phyloP scores from a whole-genome alignment of 2,888 invertebrate species.

The Acronicta alni region DNA sequence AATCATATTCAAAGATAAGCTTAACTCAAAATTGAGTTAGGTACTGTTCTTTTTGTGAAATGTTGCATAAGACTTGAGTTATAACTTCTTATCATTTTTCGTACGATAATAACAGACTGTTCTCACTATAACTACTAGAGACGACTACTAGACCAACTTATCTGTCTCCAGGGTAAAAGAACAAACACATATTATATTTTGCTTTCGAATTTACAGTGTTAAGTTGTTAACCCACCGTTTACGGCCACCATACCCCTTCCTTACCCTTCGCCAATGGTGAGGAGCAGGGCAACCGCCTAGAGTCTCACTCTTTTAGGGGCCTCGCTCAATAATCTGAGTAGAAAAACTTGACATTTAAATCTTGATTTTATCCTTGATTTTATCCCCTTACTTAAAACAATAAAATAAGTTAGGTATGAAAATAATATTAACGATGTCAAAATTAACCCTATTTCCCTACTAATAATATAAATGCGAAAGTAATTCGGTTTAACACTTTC shows the following conservation, averaged over 20 bases:
- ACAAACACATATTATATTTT: constrained; percentile 42
- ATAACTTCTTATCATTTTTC: constrained; percentile 1
- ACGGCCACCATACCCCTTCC: constrained; percentile 50
- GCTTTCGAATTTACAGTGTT: constrained; percentile 50
- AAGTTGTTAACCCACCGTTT: constrained; percentile 51
- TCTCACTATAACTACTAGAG: constrained; percentile 5
- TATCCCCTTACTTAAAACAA: too few species aligned
- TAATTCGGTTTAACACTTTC: too few species aligned
- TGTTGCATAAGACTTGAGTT: background rate
- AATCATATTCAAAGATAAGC: background rate
- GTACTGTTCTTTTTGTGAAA: background rate
- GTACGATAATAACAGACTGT: constrained; percentile 11
- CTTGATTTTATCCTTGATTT: too few species aligned
- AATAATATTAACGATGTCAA: too few species aligned
- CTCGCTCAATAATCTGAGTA: too few species aligned
- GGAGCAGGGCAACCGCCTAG: too few species aligned
- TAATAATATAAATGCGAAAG: too few species aligned
- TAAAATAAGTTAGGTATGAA: too few species aligned
- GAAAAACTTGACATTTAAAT: too few species aligned
- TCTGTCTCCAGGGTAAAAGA: constrained; percentile 18
- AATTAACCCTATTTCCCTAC: too few species aligned
- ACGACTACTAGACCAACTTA: constrained; percentile 29
- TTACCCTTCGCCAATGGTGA: constrained; percentile 32
- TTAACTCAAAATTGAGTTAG: background rate
- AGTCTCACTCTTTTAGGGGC: too few species aligned